A percentile compares a stretch with the other conserved stretches of the same genome.
These are phyloP conservation scores for Drosophila lacteicornis DNA, from an alignment of 1,140 invertebrate species.

Conservation along the genomic window DNA sequence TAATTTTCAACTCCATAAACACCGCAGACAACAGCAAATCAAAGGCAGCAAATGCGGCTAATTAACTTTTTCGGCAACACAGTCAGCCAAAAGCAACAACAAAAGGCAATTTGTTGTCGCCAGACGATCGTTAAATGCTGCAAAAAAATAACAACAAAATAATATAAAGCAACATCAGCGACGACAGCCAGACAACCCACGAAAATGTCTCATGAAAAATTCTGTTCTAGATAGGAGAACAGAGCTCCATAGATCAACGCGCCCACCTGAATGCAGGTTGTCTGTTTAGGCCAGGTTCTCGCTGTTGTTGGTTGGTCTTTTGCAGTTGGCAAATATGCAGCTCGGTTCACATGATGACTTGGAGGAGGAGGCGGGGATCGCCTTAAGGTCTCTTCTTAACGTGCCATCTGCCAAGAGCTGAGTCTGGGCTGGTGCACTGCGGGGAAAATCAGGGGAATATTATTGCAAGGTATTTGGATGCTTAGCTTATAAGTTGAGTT, in stretches of 20 bases:
- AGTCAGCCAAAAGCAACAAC: constrained; percentile 13
- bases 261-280: constrained; percentile 53
- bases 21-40: constrained; percentile 59
- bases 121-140: constrained; percentile 70
- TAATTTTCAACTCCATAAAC: constrained; percentile 31
- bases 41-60: constrained; percentile 77
- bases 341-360: constrained; percentile 70
- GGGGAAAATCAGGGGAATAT: background rate
- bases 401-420: constrained; percentile 54
- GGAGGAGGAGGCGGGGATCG: constrained; percentile 43
- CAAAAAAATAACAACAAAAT: constrained; percentile 28
- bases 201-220: constrained; percentile 80
- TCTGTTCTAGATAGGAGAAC: constrained; percentile 76
- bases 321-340: constrained; percentile 57
- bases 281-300: constrained; percentile 26
- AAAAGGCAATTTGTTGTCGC: constrained; percentile 70
- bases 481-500: background rate
- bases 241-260: constrained; percentile 64
- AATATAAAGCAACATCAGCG: constrained; percentile 28
- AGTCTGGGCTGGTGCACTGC: constrained; percentile 11
- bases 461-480: background rate
- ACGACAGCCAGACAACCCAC: constrained; percentile 60
- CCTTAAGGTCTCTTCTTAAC: constrained; percentile 15
- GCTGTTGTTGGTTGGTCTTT: constrained; percentile 29
- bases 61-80: constrained; percentile 67